Base-by-base conservation (phyloP, 2,888 invertebrate genomes). In the Tiphia femorata region DNA sequence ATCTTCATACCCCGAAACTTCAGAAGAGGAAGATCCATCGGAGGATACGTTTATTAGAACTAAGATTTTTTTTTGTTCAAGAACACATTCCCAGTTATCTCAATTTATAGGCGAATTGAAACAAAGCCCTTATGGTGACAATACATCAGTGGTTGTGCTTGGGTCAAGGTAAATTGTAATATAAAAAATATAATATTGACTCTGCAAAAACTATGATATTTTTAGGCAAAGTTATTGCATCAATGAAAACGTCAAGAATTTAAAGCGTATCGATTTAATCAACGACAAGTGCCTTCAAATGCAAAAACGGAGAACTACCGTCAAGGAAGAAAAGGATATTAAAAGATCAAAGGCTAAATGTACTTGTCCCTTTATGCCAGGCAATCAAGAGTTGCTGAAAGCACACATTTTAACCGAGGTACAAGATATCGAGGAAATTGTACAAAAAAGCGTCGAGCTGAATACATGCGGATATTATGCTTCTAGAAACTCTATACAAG, bases 391-490 rank as follows among this genome's bases (percentile, higher is more conserved):
- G 47, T 85, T 87, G 3, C 81, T 95, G 23, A 87, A 88, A 69
- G 90, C 92, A 67, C 84, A 86, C 49, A 85, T 90, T 42, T 79
- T 95, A 3, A 86, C 87, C 0, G 89, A 92, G 58, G 90, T 96
- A 8, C 86, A 90, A 77, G 97, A 98, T 83, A 91, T 98, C 72
- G 97, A 98, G 82, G 94, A 97, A 73, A 85, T 96, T 49, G 90
- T 93, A 0, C 85, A 84, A 35, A 85, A 85, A 70, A 95, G 92
- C 0, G 88, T 89, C 73, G 85, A 88, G 59, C 75, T 90, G 43
- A 90, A 91, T 62, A 94, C 94, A 0, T 99, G 99, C 84, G 95
- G 98, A 0, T 99, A 98, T 86, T 99, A 98, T 84, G 93, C 95
- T 0, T 88, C 93, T 1, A 88, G 97, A 72, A 88, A 89, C 78